These are phyloP conservation scores for Loxodonta africana DNA, from an alignment of 2,113 vertebrate genomes.

Conservation along the genomic window DNA sequence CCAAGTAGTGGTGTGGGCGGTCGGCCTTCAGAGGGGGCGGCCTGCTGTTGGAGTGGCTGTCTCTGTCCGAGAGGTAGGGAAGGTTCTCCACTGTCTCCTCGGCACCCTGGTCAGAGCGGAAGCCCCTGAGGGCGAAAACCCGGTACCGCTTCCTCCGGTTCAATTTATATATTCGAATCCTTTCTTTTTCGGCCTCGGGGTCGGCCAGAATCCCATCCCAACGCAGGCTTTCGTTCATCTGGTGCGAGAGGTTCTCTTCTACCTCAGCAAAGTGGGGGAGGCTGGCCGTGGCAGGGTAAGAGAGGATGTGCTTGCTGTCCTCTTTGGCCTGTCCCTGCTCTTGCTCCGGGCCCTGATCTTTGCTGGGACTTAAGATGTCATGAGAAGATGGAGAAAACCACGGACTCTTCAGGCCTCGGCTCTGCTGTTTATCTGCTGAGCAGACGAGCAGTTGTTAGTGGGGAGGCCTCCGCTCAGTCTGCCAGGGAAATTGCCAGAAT, in stretches of 20 bases:
- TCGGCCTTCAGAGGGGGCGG: background rate
- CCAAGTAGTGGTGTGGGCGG: background rate
- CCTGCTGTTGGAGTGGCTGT: fast-evolving
- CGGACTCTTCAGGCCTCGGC: conserved; percentile 73
- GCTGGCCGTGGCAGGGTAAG: background rate
- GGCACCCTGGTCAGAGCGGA: background rate
- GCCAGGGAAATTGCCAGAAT: background rate
- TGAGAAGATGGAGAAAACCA: background rate
- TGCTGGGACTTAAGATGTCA: conserved; percentile 40
- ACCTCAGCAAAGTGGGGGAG: background rate
- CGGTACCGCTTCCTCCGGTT: conserved; percentile 92
- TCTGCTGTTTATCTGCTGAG: conserved; percentile 86
- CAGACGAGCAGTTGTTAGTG: background rate
- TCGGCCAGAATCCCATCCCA: conserved; percentile 93
- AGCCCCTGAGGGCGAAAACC: conserved; percentile 84
- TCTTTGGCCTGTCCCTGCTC: conserved; percentile 58
- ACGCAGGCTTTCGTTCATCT: conserved; percentile 89
- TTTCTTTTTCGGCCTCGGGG: conserved; percentile 90
- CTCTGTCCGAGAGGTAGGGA: fast-evolving
- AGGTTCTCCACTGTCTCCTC: background rate
- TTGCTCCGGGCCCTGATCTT: conserved; percentile 62
- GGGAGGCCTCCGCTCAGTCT: background rate
- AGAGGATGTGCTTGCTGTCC: background rate
- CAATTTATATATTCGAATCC: conserved; percentile 89
- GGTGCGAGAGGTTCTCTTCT: conserved; percentile 69